Conservation (phyloP, 2,888 invertebrate genomes). For the Pseudococcus jackbeardsleyi region DNA sequence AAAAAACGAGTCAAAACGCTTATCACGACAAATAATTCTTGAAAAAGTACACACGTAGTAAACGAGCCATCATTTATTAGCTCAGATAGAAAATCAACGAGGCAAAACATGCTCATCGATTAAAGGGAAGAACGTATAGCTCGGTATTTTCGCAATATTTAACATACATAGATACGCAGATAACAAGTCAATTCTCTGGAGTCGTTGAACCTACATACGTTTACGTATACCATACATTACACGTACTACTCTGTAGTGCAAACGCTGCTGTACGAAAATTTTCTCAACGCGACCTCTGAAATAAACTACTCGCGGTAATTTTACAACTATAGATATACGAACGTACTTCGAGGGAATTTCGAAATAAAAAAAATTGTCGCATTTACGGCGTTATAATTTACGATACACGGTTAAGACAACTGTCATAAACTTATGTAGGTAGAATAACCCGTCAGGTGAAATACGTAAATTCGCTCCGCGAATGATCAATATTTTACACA, state of each 20-base stretch:
- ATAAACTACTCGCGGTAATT: slow-evolving; percentile 15
- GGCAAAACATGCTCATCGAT: slow-evolving; percentile 31
- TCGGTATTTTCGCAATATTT: neutral
- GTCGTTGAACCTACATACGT: slow-evolving; percentile 4
- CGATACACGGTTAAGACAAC: slow-evolving; percentile 35
- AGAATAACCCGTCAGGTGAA: neutral
- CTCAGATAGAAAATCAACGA: neutral
- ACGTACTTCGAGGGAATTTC: neutral
- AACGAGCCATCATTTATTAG: slow-evolving; percentile 29
- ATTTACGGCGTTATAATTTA: slow-evolving; percentile 24
- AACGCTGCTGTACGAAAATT: neutral
- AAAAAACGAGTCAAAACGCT: no score
- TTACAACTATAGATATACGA: neutral
- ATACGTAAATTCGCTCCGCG: neutral
- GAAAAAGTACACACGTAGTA: neutral
- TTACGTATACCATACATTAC: neutral
- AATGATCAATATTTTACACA: slow-evolving; percentile 22
- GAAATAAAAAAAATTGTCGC: slow-evolving; percentile 14
- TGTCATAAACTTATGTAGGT: slow-evolving; percentile 28
- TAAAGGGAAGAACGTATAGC: neutral
- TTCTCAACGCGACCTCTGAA: neutral
- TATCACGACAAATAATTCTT: neutral
- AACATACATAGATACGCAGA: neutral
- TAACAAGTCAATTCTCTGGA: neutral
- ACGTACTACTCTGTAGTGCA: neutral